Conservation (phyloP, 30 jellyfish, hydroid and myxozoan genomes). For the Catostylus mosaicus region DNA sequence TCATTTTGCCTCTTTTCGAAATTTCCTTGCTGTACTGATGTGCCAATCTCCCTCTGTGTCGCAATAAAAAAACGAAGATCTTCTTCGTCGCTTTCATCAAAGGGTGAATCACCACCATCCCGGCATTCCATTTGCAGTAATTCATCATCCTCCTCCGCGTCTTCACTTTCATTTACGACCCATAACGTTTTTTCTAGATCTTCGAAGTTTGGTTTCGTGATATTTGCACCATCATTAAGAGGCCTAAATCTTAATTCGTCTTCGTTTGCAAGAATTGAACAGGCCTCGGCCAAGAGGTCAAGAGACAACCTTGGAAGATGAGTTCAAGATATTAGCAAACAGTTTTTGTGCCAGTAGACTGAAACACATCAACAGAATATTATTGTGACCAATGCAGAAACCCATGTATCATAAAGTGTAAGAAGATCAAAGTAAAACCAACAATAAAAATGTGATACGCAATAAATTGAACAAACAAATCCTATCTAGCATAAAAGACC, state of each 20-base stretch:
- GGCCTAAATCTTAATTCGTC: neutral
- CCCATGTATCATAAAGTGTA: no score
- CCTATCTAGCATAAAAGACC: no score
- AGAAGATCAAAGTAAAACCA: no score
- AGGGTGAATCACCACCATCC: slow-evolving; percentile 28
- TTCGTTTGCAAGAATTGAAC: neutral
- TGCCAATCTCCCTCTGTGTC: slow-evolving; percentile 36
- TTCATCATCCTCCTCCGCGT: neutral
- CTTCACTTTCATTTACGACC: neutral
- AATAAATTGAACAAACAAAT: no score
- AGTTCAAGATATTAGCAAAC: no score
- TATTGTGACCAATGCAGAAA: no score
- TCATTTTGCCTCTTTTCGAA: neutral
- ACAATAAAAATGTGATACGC: no score
- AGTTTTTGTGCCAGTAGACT: no score
- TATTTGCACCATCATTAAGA: neutral
- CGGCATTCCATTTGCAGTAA: neutral
- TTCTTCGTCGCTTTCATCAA: slow-evolving; percentile 60
- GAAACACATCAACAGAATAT: no score
- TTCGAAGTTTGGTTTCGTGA: neutral
- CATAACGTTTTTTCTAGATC: slow-evolving; percentile 4
- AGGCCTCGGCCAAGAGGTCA: slow-evolving; percentile 8
- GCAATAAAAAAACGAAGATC: slow-evolving; percentile 46
- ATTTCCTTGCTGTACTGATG: neutral
- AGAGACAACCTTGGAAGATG: neutral